Base-by-base conservation (phyloP, 2,113 vertebrate genomes). In the Emydura subglobosa region DNA sequence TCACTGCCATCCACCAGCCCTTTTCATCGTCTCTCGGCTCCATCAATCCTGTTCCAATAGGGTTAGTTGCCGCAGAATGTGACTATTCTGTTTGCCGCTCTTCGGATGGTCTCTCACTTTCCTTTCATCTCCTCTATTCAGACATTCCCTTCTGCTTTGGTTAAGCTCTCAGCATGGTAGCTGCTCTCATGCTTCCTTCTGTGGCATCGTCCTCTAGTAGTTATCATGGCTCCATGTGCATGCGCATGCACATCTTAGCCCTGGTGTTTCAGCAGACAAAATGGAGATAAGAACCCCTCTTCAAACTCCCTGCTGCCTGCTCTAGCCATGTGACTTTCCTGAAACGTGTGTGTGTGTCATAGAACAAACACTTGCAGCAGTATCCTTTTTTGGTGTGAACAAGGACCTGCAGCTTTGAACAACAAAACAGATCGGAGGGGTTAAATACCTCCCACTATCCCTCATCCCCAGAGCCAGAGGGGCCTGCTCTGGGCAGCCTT, bases 301-400 rank as follows among this genome's bases (percentile, higher is more conserved):
- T 76, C 24, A 39, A 19, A 19, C 42, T 54, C 11, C 31, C 47
- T 34, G 10, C 42, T 24, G 54, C n/a, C 49, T 87, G 49, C 51
- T 59, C 31, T 53, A 50, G 39, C 14, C 10, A 29, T 31, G 24
- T 31, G 74, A 7, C 49, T 24, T 17, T 10, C 25, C 27, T n/a
- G 31, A 29, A 81, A 5, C 53, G 34, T 13, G 3, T n/a, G 7
- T 29, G 4, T 53, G 42, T 27, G 5, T 49, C 3, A 39, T 51
- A 6, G 2, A 55, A 55, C 91, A 83, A 0, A 0, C 3, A 44
- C 12, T 2, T 1, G 1, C 2, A 5, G 19, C 25, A 1, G 0
- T 27, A 6, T 21, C 91, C 13, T 0, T 51, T 90, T 85, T 79
- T 90, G 68, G 21, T 42, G 61, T 34, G 34, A 76, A 44, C 72